These are phyloP conservation scores for Pristionchus maxplancki DNA, from an alignment of 2,888 invertebrate species.

Conservation along the genomic window DNA sequence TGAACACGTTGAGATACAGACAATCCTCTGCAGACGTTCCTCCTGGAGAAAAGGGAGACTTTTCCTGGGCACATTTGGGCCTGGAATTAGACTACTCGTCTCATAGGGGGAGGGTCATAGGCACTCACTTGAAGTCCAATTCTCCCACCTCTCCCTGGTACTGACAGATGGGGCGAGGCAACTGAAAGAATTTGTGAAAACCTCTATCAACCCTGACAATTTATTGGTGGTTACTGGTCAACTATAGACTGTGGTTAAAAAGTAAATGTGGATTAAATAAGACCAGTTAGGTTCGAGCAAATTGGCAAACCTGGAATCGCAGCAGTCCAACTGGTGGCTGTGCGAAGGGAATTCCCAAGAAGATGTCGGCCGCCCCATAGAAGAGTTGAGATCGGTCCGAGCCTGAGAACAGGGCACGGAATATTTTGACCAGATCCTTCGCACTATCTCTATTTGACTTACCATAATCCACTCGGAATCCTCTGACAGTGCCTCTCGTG, in stretches of 20 bases:
- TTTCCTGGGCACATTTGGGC: neutral
- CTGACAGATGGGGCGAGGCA: neutral
- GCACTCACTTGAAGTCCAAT: neutral
- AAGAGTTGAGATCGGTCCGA: neutral
- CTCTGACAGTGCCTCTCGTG: neutral
- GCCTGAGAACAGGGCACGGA: neutral
- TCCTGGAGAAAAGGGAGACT: neutral
- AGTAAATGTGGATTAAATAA: too few relatives aligned
- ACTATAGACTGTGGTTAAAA: too few relatives aligned
- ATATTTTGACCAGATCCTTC: neutral
- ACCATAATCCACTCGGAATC: neutral
- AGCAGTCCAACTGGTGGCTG: neutral
- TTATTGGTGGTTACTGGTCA: too few relatives aligned
- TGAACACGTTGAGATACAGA: constrained; percentile 10
- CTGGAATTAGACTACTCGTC: neutral
- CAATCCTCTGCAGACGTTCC: constrained; percentile 12
- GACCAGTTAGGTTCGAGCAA: too few relatives aligned
- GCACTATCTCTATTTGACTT: too few relatives aligned
- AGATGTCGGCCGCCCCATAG: neutral
- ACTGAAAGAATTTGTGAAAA: neutral
- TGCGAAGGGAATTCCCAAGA: neutral
- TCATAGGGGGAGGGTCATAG: neutral
- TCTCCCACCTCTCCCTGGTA: neutral
- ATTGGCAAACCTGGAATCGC: neutral
- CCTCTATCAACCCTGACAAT: too few relatives aligned